Conservation (phyloP, 2,888 invertebrate species). For the Ennomos fuscantarius region DNA sequence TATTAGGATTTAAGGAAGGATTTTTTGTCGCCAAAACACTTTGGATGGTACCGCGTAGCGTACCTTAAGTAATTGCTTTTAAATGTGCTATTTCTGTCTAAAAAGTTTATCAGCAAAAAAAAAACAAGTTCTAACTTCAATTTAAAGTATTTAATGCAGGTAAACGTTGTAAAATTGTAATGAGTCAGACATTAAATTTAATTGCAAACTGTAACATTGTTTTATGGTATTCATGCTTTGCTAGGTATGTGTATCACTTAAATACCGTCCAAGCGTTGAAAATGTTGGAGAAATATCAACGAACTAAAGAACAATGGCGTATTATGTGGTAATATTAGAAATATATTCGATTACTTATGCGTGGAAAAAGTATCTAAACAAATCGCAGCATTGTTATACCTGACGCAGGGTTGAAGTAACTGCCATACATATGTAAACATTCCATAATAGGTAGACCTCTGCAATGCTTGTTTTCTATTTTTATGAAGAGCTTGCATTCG, state of each 20-base stretch:
- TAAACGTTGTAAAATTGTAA: slow-evolving; percentile 42
- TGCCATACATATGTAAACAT: slow-evolving; percentile 55
- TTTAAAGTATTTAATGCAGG: slow-evolving; percentile 18
- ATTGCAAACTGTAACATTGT: slow-evolving; percentile 66
- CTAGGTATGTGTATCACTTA: slow-evolving; percentile 76
- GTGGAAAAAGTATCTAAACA: slow-evolving; percentile 82
- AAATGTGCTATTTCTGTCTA: too few species aligned
- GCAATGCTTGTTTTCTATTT: slow-evolving; percentile 40
- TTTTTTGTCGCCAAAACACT: too few species aligned
- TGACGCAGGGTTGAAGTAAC: slow-evolving; percentile 62
- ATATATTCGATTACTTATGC: slow-evolving; percentile 81
- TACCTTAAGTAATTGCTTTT: too few species aligned
- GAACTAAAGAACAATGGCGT: slow-evolving; percentile 81
- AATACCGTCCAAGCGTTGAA: slow-evolving; percentile 73
- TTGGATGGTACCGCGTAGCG: too few species aligned
- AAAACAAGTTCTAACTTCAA: slow-evolving; percentile 10
- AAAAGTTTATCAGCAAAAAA: too few species aligned
- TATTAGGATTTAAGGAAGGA: too few species aligned
- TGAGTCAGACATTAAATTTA: slow-evolving; percentile 63
- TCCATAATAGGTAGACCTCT: slow-evolving; percentile 44
- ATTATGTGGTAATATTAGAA: slow-evolving; percentile 85
- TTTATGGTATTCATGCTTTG: slow-evolving; percentile 70
- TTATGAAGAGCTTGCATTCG: slow-evolving; percentile 40
- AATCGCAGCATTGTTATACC: slow-evolving; percentile 80
- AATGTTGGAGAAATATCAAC: slow-evolving; percentile 80